A percentile compares a stretch with the other conserved stretches of the same genome.
Conservation (phyloP, 2,888 invertebrate species). For the Pristionchus arcanus region DNA sequence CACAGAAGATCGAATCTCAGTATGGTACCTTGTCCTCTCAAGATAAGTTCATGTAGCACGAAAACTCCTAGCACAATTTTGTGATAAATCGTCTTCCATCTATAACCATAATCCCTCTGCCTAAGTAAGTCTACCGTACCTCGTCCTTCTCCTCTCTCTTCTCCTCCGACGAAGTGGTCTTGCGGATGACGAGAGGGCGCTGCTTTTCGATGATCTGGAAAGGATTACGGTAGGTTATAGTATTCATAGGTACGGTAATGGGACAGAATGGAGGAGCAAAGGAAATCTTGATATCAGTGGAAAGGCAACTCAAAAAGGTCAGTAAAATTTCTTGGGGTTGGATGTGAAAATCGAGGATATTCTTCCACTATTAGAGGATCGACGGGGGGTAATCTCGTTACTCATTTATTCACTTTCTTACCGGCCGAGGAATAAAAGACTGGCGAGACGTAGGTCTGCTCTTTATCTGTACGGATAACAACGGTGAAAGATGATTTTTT, state of each 20-base stretch:
- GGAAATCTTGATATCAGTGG: neutral
- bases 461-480: neutral
- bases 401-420: neutral
- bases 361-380: neutral
- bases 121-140: neutral
- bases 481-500: neutral
- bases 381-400: neutral
- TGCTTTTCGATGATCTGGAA: constrained; percentile 43
- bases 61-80: too few species aligned
- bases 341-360: neutral
- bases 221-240: neutral
- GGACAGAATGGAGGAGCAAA: neutral
- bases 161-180: constrained; percentile 19
- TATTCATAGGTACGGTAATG: neutral
- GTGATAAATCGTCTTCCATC: neutral
- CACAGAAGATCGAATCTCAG: too few species aligned
- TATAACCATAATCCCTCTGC: neutral
- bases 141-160: constrained; percentile 29
- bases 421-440: constrained; percentile 27
- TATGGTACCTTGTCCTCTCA: too few species aligned
- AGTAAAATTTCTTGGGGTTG: neutral
- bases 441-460: constrained; percentile 3
- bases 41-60: too few species aligned
- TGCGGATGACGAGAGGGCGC: constrained; percentile 43
- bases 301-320: constrained; percentile 28